Percentiles rank a stretch among this genome's conserved stretches.
Evolutionary conservation across 30 jellyfish, hydroid and myxozoan species (phyloP).

Genomic region (Aurelia aurita complex sp. Pacific): DNA sequence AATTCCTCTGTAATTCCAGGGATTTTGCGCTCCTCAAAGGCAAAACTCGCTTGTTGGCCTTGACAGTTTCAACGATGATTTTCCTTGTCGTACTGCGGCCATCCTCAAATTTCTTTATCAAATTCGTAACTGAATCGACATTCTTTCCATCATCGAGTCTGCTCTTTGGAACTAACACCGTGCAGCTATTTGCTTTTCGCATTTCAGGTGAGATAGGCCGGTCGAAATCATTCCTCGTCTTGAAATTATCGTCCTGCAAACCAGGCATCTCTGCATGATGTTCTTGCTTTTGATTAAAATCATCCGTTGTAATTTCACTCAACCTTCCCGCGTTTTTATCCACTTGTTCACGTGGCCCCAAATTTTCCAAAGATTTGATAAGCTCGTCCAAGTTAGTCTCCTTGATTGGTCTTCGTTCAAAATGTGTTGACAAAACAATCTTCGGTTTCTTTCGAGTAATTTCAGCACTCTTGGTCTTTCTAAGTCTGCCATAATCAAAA

Average conservation of each 20-base stretch:
- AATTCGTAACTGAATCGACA: slow-evolving; percentile 24
- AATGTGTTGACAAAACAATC: slow-evolving; percentile 61
- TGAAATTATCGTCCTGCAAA: not conserved
- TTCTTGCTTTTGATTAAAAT: not conserved
- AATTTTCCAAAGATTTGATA: slow-evolving; percentile 62
- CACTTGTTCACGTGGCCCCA: slow-evolving; percentile 27
- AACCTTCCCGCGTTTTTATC: slow-evolving; percentile 6
- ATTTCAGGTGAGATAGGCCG: not conserved
- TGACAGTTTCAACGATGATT: slow-evolving; percentile 29
- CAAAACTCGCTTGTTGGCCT: slow-evolving; percentile 11
- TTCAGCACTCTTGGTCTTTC: slow-evolving; percentile 75
- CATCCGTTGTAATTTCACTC: not conserved
- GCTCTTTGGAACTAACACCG: slow-evolving; percentile 11
- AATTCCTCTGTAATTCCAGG: slow-evolving; percentile 20
- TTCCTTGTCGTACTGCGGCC: slow-evolving; percentile 6
- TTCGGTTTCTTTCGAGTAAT: slow-evolving; percentile 66
- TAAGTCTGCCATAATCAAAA: slow-evolving; percentile 41
- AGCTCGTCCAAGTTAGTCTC: slow-evolving; percentile 84
- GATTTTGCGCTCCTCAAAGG: slow-evolving; percentile 18
- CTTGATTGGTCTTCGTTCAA: slow-evolving; percentile 57
- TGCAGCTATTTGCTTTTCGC: slow-evolving; percentile 35
- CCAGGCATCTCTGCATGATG: not conserved
- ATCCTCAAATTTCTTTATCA: slow-evolving; percentile 25
- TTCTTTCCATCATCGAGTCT: not conserved
- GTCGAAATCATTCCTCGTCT: not conserved